Evolutionary conservation across 2,888 invertebrate genomes (phyloP).

Genomic region (Octodonta nipae): DNA sequence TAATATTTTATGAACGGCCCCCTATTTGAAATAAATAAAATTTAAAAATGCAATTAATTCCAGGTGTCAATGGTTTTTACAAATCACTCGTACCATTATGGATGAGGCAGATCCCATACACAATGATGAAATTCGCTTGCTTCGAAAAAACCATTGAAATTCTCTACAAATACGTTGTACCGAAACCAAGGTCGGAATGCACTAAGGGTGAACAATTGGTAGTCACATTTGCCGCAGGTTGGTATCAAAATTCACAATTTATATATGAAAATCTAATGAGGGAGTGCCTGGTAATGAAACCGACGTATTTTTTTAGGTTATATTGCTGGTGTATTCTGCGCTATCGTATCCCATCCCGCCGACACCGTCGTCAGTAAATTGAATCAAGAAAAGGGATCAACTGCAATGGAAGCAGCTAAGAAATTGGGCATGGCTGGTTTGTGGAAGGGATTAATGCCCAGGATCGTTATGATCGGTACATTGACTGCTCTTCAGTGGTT

Average conservation of each 20-base stretch:
- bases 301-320: slow-evolving; percentile 39
- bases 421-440: slow-evolving; percentile 62
- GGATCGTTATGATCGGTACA: slow-evolving; percentile 96
- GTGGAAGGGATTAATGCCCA: slow-evolving; percentile 83
- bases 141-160: slow-evolving; percentile 94
- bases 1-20: too few relatives aligned
- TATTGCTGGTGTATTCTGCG: slow-evolving; percentile 98
- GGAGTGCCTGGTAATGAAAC: too few relatives aligned
- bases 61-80: slow-evolving; percentile 73
- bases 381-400: slow-evolving; percentile 79
- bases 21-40: too few relatives aligned
- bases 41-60: too few relatives aligned
- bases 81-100: slow-evolving; percentile 84
- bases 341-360: slow-evolving; percentile 95
- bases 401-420: slow-evolving; percentile 59
- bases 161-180: slow-evolving; percentile 78
- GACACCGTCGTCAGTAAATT: slow-evolving; percentile 95
- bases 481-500: slow-evolving; percentile 94
- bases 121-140: slow-evolving; percentile 99
- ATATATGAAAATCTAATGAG: too few relatives aligned
- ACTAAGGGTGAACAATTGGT: slow-evolving; percentile 84
- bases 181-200: slow-evolving; percentile 86
- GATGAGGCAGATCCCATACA: slow-evolving; percentile 98
- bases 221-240: slow-evolving; percentile 81
- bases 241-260: slow-evolving; percentile 27